Conservation (phyloP, 2,113 vertebrate species). For the Castor canadensis region DNA sequence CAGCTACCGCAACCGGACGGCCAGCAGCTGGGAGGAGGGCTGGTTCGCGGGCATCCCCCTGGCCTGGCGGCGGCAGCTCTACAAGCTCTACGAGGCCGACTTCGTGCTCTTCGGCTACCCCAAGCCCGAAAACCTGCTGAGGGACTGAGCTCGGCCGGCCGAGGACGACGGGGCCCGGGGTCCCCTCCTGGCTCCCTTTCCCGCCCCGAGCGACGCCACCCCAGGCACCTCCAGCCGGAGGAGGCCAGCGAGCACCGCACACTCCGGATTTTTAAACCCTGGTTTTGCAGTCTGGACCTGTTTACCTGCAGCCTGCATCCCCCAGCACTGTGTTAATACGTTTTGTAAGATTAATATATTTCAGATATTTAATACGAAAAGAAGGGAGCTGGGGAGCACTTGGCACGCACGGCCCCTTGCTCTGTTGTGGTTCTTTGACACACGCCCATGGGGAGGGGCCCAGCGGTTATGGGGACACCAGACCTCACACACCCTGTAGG, state of each 20-base stretch:
- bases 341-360: conserved; percentile 91
- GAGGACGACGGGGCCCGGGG: not conserved
- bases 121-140: conserved; percentile 92
- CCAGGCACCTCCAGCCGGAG: too few species aligned
- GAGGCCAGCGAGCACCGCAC: not conserved
- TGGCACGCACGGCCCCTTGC: not conserved
- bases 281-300: conserved; percentile 31
- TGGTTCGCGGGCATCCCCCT: conserved; percentile 94
- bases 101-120: conserved; percentile 97
- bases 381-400: conserved; percentile 69
- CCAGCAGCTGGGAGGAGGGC: conserved; percentile 93
- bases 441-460: not conserved
- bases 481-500: not conserved
- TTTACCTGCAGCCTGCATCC: conserved; percentile 66
- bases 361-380: conserved; percentile 87
- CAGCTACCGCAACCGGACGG: conserved; percentile 92
- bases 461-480: accelerated
- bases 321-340: conserved; percentile 81
- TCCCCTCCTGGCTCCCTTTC: not conserved
- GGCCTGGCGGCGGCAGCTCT: conserved; percentile 91
- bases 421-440: not conserved
- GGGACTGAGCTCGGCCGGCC: conserved; percentile 86
- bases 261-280: conserved; percentile 3
- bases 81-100: conserved; percentile 95
- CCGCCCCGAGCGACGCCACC: conserved; percentile 19